These are phyloP conservation scores for Mylabris sibirica DNA, from an alignment of 2,888 invertebrate species.

Conservation along the genomic window DNA sequence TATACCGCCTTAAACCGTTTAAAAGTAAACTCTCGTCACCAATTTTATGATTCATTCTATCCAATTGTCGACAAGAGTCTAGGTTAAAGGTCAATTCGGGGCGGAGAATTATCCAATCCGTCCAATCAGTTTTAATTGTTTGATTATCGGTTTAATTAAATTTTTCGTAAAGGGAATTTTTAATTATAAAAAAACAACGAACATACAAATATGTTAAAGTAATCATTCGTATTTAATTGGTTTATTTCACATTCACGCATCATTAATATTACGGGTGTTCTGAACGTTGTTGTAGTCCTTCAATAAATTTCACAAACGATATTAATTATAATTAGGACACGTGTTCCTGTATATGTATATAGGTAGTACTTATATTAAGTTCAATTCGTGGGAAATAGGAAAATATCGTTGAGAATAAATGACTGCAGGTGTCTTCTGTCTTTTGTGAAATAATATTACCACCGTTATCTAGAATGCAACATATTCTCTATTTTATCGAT, in stretches of 20 bases:
- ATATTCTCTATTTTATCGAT: background rate
- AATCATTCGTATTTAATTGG: constrained; percentile 13
- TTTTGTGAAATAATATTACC: background rate
- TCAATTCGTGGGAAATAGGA: constrained; percentile 15
- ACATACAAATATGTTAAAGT: background rate
- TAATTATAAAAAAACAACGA: background rate
- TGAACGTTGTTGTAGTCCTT: background rate
- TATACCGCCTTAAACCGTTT: background rate
- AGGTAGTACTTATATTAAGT: no score
- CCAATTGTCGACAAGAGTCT: constrained; percentile 39
- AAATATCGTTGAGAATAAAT: constrained; percentile 7
- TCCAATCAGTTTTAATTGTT: constrained; percentile 10
- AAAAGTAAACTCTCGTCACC: constrained; percentile 23
- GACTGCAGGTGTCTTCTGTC: constrained; percentile 1
- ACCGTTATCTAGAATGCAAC: background rate
- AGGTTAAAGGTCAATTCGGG: constrained; percentile 44
- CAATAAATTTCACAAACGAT: background rate
- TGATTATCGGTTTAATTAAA: background rate
- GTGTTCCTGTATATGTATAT: background rate
- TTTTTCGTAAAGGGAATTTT: background rate
- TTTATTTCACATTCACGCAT: constrained; percentile 33
- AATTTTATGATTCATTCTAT: constrained; percentile 34
- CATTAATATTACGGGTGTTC: constrained; percentile 34
- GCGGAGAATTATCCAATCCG: constrained; percentile 37
- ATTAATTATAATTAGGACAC: constrained; percentile 1